phyloP scores from a whole-genome alignment of 2,888 invertebrate genomes.

The Orchesellides sinensis region DNA sequence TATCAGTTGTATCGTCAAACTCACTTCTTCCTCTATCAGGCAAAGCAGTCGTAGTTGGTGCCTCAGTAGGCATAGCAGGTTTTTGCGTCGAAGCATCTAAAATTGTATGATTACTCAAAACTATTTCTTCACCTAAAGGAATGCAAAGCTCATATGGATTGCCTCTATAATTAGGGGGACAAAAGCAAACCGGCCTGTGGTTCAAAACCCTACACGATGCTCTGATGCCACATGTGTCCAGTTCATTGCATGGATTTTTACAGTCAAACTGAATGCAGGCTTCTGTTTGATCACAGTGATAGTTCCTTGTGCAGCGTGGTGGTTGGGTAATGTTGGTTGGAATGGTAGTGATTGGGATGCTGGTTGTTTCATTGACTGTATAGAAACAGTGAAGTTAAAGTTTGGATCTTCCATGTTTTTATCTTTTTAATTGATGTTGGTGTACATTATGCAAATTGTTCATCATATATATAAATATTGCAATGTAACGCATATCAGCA shows the following conservation, averaged over 20 bases:
- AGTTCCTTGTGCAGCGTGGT: constrained; percentile 79
- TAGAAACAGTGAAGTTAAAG: constrained; percentile 39
- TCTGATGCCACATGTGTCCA: constrained; percentile 86
- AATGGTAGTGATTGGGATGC: constrained; percentile 81
- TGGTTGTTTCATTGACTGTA: constrained; percentile 82
- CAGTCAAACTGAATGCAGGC: constrained; percentile 90
- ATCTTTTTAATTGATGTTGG: background rate
- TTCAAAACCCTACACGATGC: constrained; percentile 83
- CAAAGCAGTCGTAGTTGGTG: constrained; percentile 12
- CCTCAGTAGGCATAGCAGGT: background rate
- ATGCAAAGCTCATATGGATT: constrained; percentile 76
- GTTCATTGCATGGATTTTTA: constrained; percentile 87
- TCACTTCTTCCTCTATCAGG: constrained; percentile 18
- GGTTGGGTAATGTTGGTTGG: constrained; percentile 67
- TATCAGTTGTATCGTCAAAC: constrained; percentile 35
- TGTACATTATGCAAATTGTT: background rate
- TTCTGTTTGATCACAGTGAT: constrained; percentile 91
- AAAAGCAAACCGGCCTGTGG: constrained; percentile 81
- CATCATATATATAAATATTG: background rate
- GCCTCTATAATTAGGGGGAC: constrained; percentile 78
- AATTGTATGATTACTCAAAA: constrained; percentile 39
- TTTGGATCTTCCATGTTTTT: background rate
- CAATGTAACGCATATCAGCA: no score
- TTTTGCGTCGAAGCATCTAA: background rate
- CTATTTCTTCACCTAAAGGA: constrained; percentile 80